These are phyloP conservation scores for Megaceryle torquata DNA, from an alignment of 2,113 vertebrate genomes.

Conservation along the genomic window DNA sequence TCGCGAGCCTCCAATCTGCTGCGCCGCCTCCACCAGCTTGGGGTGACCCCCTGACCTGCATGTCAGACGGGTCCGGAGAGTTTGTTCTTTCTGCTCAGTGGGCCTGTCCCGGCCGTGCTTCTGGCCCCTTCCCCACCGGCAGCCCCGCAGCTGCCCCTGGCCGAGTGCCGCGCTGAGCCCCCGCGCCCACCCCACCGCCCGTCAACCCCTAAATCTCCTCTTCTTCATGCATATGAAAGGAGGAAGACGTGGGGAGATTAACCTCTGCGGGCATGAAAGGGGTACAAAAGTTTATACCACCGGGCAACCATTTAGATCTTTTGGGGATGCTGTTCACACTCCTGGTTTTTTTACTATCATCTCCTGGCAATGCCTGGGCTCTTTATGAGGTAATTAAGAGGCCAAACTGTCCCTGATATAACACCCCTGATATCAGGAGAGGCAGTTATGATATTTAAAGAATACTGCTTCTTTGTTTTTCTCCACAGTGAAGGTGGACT, in stretches of 20 bases:
- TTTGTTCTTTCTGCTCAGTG: conserved; percentile 76
- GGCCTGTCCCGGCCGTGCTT: conserved; percentile 36
- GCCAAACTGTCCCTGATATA: neutral
- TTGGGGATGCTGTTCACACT: neutral
- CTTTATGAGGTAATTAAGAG: neutral
- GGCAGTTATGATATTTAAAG: neutral
- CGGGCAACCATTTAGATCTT: conserved; percentile 28
- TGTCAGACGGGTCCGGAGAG: conserved; percentile 82
- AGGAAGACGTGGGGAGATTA: conserved; percentile 36
- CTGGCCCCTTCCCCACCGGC: conserved; percentile 42
- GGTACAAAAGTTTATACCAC: conserved; percentile 50
- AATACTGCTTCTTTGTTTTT: neutral
- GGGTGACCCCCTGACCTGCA: conserved; percentile 79
- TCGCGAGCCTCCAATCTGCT: conserved; percentile 82
- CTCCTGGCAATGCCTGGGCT: neutral
- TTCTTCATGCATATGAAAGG: conserved; percentile 66
- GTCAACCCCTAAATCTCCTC: conserved; percentile 38
- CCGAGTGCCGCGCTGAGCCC: neutral
- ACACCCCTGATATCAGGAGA: neutral
- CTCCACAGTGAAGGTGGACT: rapidly evolving
- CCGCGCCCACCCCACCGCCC: neutral
- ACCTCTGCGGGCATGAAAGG: conserved; percentile 40
- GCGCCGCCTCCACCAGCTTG: conserved; percentile 77
- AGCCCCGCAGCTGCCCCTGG: conserved; percentile 63
- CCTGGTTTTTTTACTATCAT: neutral